Base-by-base conservation (phyloP, 2,888 invertebrate genomes). In the Parnassius orleans region DNA sequence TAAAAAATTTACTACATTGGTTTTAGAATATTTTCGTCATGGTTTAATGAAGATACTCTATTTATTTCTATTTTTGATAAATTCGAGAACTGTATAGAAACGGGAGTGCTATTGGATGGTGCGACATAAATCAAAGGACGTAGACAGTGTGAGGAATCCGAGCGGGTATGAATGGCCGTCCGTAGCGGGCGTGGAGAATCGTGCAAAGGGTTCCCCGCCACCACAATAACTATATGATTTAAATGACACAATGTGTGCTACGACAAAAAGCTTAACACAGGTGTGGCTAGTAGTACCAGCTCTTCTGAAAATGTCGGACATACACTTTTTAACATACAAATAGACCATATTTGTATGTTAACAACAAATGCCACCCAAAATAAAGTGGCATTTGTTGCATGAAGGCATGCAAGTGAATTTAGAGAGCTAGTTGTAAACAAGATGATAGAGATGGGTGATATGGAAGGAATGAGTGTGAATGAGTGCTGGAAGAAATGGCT, bases 181-280 rank as follows among this genome's bases (percentile, higher is more conserved):
- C 9, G 48, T 9, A n/a, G 63, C 62, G 68, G 65, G 69, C 72
- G 76, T 71, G 71, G 70, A 75, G 72, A 77, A 77, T 77, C 71
- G 67, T 41, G 65, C 69, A 73, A 80, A 77, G 79, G 76, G 79
- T 75, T 79, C 68, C 65, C 63, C 60, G 53, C 55, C 65, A 48
- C 43, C 57, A 66, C 63, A 70, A 71, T 71, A 66, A 65, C 65
- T 65, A 62, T 71, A 72, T 79, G 79, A 80, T 79, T 78, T 76
- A 76, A 69, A 66, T 65, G 65, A 58, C 61, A 62, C 66, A 66
- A 66, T 64, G 60, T 48, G 65, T 65, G 54, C 54, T 48, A 53
- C 57, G 64, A 66, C 69, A 71, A 74, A 69, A 71, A 69, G 58
- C 56, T 57, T 44, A 66, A 65, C 72, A 71, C 78, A 80, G 78